Percentiles rank a stretch among this genome's conserved stretches.
These are phyloP conservation scores for Forbesichthys agassizii DNA, from an alignment of 2,113 vertebrate species.

Conservation along the genomic window DNA sequence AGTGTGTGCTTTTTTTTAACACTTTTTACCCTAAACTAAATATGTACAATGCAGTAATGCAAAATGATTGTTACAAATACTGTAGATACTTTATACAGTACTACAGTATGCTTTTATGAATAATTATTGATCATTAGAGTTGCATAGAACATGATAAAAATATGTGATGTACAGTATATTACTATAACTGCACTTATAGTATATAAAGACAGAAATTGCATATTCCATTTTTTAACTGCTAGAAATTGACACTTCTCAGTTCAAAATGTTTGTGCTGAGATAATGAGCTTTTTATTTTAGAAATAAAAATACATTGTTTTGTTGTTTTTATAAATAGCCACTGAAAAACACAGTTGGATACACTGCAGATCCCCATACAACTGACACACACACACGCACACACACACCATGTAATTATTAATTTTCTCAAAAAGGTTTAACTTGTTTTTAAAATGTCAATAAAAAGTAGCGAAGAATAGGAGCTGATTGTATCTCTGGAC, in stretches of 20 bases:
- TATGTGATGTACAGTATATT: no score
- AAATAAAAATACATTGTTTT: background rate
- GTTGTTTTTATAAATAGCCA: background rate
- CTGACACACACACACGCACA: background rate
- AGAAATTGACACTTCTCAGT: no score
- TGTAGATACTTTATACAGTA: background rate
- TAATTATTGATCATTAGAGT: background rate
- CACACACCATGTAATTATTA: background rate
- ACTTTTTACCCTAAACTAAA: background rate
- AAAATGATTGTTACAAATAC: background rate
- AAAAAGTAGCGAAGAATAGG: no score
- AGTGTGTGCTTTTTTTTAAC: no score
- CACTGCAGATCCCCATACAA: background rate
- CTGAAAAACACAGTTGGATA: background rate
- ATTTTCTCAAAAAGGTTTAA: no score
- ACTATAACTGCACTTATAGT: no score
- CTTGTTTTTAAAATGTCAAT: no score
- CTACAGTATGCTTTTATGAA: background rate
- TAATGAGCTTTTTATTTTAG: no score
- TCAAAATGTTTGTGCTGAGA: no score
- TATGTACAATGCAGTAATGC: background rate
- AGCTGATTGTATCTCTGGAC: conserved; percentile 9
- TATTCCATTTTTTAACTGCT: no score
- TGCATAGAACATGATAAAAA: no score
- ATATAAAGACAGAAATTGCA: no score